Evolutionary conservation across 2,888 invertebrate genomes (phyloP).

Genomic region (Dolichopus griseipennis): DNA sequence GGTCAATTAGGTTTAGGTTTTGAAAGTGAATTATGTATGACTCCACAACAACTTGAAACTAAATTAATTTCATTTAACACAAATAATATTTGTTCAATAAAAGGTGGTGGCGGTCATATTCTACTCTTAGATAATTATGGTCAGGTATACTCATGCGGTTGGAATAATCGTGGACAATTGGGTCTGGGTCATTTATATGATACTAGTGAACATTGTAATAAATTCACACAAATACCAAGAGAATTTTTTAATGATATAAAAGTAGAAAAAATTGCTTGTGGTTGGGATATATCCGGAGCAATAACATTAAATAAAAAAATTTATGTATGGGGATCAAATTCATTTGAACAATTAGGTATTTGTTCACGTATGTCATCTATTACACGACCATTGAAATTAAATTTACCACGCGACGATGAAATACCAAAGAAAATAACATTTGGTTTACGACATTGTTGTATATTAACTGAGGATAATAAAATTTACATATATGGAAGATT

Average conservation of each 20-base stretch:
- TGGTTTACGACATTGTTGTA: conserved; percentile 37
- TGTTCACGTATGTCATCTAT: conserved; percentile 42
- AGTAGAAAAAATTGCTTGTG: conserved; percentile 59
- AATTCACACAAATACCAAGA: conserved; percentile 44
- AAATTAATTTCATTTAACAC: conserved; percentile 32
- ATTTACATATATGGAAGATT: conserved; percentile 39
- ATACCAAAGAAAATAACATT: conserved; percentile 32
- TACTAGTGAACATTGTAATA: conserved; percentile 23
- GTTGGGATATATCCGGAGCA: conserved; percentile 70
- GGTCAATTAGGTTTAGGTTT: conserved; percentile 66
- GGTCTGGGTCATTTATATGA: conserved; percentile 43
- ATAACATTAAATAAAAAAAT: conserved; percentile 59
- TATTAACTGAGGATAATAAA: conserved; percentile 35
- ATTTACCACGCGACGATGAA: conserved; percentile 34
- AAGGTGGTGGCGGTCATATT: conserved; percentile 71
- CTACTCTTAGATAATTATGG: conserved; percentile 58
- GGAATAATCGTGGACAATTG: conserved; percentile 67
- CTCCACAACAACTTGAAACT: conserved; percentile 44
- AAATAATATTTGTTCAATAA: conserved; percentile 52
- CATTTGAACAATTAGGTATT: conserved; percentile 66
- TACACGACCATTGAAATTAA: conserved; percentile 33
- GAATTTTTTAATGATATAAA: conserved; percentile 53
- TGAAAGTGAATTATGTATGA: conserved; percentile 56
- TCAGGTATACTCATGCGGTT: conserved; percentile 66
- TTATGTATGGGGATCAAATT: conserved; percentile 77